Percentiles rank a stretch among this genome's conserved stretches.
Conservation (phyloP, 2,888 invertebrate species). For the Meiosimyza decipiens region DNA sequence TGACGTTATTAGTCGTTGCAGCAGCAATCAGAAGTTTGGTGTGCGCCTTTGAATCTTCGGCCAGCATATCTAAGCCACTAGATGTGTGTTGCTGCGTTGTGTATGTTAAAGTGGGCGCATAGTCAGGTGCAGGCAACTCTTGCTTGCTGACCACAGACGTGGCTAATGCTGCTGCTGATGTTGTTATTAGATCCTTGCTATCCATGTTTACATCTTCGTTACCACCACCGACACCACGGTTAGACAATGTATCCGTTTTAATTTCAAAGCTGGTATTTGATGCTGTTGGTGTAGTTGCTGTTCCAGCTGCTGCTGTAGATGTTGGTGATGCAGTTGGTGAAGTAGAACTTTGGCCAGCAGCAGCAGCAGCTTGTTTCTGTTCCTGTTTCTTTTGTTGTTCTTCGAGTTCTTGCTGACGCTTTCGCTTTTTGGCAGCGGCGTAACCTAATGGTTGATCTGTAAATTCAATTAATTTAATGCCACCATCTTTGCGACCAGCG, state of each 20-base stretch:
- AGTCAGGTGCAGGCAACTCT: slow-evolving; percentile 77
- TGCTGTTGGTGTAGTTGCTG: slow-evolving; percentile 59
- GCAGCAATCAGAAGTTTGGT: slow-evolving; percentile 49
- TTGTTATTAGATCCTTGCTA: slow-evolving; percentile 49
- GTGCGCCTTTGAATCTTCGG: slow-evolving; percentile 47
- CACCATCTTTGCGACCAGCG: slow-evolving; percentile 84
- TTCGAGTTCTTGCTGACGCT: slow-evolving; percentile 81
- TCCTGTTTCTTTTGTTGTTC: slow-evolving; percentile 75
- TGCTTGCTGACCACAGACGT: slow-evolving; percentile 59
- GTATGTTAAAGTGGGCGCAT: slow-evolving; percentile 81
- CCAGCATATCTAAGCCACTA: slow-evolving; percentile 36
- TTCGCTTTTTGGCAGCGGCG: slow-evolving; percentile 87
- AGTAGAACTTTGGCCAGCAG: slow-evolving; percentile 63
- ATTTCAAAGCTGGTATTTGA: slow-evolving; percentile 57
- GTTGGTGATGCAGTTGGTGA: slow-evolving; percentile 50
- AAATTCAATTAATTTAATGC: slow-evolving; percentile 94
- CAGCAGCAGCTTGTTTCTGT: slow-evolving; percentile 63
- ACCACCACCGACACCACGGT: slow-evolving; percentile 45
- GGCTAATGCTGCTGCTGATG: slow-evolving; percentile 45
- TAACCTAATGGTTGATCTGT: slow-evolving; percentile 90
- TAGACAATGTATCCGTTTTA: slow-evolving; percentile 50
- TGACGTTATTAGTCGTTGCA: slow-evolving; percentile 37
- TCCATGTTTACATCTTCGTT: slow-evolving; percentile 48
- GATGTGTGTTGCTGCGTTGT: slow-evolving; percentile 69
- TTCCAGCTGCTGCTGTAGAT: slow-evolving; percentile 44